These are phyloP conservation scores for Lomographa bimaculata DNA, from an alignment of 2,888 invertebrate species.

Conservation along the genomic window DNA sequence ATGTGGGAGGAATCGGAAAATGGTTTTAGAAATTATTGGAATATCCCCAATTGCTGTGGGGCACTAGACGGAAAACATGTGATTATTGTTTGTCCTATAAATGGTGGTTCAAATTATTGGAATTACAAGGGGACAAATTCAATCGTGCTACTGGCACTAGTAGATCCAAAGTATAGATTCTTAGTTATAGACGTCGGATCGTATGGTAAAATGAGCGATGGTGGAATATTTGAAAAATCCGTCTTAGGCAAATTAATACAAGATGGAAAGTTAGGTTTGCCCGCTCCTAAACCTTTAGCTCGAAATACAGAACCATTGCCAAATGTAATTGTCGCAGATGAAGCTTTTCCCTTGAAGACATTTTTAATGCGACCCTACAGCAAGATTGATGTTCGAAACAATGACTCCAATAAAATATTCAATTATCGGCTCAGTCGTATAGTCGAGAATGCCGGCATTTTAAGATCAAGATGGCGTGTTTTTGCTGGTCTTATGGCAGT, in stretches of 20 bases:
- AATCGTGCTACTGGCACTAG: constrained; percentile 27
- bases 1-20: constrained; percentile 1
- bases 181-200: constrained; percentile 25
- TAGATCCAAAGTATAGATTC: constrained; percentile 28
- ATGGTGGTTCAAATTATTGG: constrained; percentile 26
- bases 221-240: neutral
- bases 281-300: too few relatives aligned
- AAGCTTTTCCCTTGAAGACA: constrained; percentile 12
- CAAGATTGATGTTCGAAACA: neutral
- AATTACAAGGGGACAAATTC: constrained; percentile 26
- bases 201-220: too few relatives aligned
- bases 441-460: constrained; percentile 22
- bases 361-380: constrained; percentile 20
- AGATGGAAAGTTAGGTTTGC: too few relatives aligned
- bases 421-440: constrained; percentile 25
- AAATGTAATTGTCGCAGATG: constrained; percentile 13
- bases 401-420: constrained; percentile 19
- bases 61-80: constrained; percentile 27
- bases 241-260: constrained; percentile 13
- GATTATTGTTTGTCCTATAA: constrained; percentile 19
- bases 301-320: constrained; percentile 7
- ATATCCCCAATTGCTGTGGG: constrained; percentile 24
- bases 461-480: constrained; percentile 16
- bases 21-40: constrained; percentile 18
- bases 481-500: constrained; percentile 13